Evolutionary conservation across 1,140 invertebrate species (phyloP), one percentile per base, ranked within the genome.

Genomic region (Lutraria rhynchaena): DNA sequence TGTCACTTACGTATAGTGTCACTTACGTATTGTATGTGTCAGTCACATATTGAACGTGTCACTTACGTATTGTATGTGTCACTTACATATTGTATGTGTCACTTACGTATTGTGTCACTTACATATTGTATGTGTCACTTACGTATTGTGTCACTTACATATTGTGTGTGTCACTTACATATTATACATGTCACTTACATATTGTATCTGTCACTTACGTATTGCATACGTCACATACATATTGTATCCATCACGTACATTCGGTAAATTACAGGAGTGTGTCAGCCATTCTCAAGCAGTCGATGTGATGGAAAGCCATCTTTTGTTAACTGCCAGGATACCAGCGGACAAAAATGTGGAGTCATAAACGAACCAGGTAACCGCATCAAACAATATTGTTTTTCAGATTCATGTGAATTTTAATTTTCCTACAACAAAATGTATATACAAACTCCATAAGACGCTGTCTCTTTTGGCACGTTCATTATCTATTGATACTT

Each of bases 221-320:
- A 33, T 7, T 19, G 41, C n/a, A 37, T 63, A 51, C 46, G 19
- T 53, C 5, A 51, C 3, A 70, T 51, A n/a, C n/a, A n/a, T n/a
- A n/a, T n/a, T n/a, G n/a, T n/a, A n/a, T n/a, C n/a, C n/a, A n/a
- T n/a, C 19, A 33, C 55, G 11, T 13, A 35, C 0, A 0, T 57
- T 60, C 19, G 13, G 17, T 74, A 1, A 55, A 7, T 58, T 69
- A 4, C n/a, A 82, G 71, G 70, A 33, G 65, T 82, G 17, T 82
- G 70, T 74, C 61, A 82, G 33, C 69, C 69, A 15, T 33, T 73
- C 15, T 58, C 35, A n/a, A 74, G 70, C 57, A 22, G 33, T 1
- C 37, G 11, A n/a, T 74, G 80, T 57, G 60, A 9, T 4, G 69
- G 80, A 51, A 49, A 63, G 53, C 58, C 71, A n/a, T 65, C 70